phyloP scores from a whole-genome alignment of 1,140 invertebrate species.

The Drosophila lini region DNA sequence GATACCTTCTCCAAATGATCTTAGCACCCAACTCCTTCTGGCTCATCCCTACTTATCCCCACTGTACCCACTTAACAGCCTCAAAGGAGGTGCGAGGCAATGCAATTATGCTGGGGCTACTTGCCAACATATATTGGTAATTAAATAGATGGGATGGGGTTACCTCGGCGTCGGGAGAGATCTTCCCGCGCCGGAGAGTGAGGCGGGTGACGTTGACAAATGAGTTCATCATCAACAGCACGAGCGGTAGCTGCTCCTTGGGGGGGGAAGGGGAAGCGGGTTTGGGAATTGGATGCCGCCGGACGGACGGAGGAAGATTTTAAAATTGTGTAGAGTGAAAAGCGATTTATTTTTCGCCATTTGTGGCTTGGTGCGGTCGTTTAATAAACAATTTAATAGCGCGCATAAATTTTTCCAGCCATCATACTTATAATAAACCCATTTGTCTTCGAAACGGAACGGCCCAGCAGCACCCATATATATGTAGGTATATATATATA shows the following conservation, averaged over 20 bases:
- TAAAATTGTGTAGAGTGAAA: constrained; percentile 73
- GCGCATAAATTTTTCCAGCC: constrained; percentile 77
- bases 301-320: constrained; percentile 22
- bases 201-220: constrained; percentile 72
- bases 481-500: background rate
- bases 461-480: constrained; percentile 34
- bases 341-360: constrained; percentile 81
- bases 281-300: constrained; percentile 15
- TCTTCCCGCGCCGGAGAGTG: constrained; percentile 16
- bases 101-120: constrained; percentile 67
- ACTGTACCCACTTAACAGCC: constrained; percentile 45
- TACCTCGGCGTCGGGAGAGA: constrained; percentile 40
- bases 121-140: constrained; percentile 75
- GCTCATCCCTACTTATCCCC: background rate
- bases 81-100: constrained; percentile 41
- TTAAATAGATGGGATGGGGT: constrained; percentile 73
- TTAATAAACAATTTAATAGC: constrained; percentile 83
- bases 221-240: constrained; percentile 81
- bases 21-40: too few relatives aligned
- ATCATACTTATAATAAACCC: constrained; percentile 80
- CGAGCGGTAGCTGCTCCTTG: constrained; percentile 30
- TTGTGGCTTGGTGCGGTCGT: constrained; percentile 69
- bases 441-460: constrained; percentile 69
- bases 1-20: too few relatives aligned
- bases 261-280: background rate